These are phyloP conservation scores for Amblyjoppa fuscipennis DNA, from an alignment of 2,888 invertebrate genomes.

Conservation along the genomic window DNA sequence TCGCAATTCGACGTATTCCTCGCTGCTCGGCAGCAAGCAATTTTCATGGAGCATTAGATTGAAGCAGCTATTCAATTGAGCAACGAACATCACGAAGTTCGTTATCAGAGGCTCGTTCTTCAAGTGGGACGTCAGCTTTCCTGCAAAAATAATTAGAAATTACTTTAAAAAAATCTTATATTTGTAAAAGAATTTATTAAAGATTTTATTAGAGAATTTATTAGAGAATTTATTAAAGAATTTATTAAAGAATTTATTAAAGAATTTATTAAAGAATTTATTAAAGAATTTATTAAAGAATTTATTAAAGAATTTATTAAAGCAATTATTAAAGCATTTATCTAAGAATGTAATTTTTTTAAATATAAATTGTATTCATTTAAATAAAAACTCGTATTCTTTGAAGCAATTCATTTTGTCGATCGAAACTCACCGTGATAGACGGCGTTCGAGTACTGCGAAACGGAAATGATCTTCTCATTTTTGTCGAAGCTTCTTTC, in stretches of 20 bases:
- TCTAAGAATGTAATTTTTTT: too few species aligned
- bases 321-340: too few species aligned
- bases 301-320: too few species aligned
- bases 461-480: constrained; percentile 83
- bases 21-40: constrained; percentile 31
- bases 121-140: constrained; percentile 85
- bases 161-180: not conserved
- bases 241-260: too few species aligned
- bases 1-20: constrained; percentile 84
- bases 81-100: constrained; percentile 86
- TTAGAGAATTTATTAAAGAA: too few species aligned
- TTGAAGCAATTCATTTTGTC: not conserved
- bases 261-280: too few species aligned
- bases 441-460: constrained; percentile 86
- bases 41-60: constrained; percentile 81
- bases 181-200: not conserved
- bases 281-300: too few species aligned
- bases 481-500: constrained; percentile 74
- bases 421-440: constrained; percentile 74
- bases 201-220: too few species aligned
- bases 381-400: not conserved
- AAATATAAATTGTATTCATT: not conserved
- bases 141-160: constrained; percentile 75
- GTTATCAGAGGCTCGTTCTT: constrained; percentile 86
- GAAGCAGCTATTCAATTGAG: constrained; percentile 86